These are phyloP conservation scores for Zaprionus africanus DNA, from an alignment of 1,140 invertebrate genomes.

Conservation along the genomic window DNA sequence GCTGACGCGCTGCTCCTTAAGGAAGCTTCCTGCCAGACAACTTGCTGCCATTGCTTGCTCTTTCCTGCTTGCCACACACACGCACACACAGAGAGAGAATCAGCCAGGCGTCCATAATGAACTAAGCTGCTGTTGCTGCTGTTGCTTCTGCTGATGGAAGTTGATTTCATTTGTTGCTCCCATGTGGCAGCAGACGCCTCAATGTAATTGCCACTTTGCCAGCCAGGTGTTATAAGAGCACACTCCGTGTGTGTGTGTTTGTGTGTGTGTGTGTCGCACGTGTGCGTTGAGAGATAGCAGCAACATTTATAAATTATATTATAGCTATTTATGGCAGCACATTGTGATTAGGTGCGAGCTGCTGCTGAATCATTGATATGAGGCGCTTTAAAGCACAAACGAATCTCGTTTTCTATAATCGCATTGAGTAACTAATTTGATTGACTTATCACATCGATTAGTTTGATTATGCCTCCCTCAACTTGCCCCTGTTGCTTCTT, in stretches of 20 bases:
- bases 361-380: neutral
- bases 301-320: slow-evolving; percentile 14
- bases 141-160: slow-evolving; percentile 31
- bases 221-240: slow-evolving; percentile 23
- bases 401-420: neutral
- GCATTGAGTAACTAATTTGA: neutral
- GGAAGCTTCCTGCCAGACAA: slow-evolving; percentile 20
- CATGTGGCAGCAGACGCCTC: slow-evolving; percentile 12
- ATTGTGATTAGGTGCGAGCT: neutral
- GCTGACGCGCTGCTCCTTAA: slow-evolving; percentile 40
- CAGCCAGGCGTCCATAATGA: slow-evolving; percentile 35
- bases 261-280: neutral
- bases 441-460: slow-evolving; percentile 33
- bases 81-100: neutral
- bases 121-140: slow-evolving; percentile 20
- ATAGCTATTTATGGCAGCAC: slow-evolving; percentile 2
- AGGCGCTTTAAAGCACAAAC: neutral
- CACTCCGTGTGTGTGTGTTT: too few species aligned
- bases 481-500: too few species aligned
- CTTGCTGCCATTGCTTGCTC: slow-evolving; percentile 30
- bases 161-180: slow-evolving; percentile 37
- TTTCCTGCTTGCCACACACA: slow-evolving; percentile 16
- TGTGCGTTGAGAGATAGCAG: neutral
- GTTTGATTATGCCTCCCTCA: slow-evolving; percentile 1
- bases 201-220: slow-evolving; percentile 23